Percentiles rank a stretch among this genome's conserved stretches.
Conservation (phyloP, 2,113 vertebrate species). For the Chloroceryle aenea region DNA sequence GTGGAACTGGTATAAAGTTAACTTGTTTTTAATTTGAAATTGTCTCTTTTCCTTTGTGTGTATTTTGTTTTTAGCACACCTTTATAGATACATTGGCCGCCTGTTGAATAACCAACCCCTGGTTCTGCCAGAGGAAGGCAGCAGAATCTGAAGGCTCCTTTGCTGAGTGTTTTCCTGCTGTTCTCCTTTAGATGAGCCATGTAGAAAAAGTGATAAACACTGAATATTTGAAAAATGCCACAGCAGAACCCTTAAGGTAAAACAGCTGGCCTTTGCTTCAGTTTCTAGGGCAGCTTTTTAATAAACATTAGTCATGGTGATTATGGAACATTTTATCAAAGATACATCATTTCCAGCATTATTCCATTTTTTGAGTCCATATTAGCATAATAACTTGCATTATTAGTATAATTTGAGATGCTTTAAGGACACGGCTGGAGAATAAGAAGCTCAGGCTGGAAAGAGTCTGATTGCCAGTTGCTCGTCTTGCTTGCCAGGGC, state of each 20-base stretch:
- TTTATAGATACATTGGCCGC: not conserved
- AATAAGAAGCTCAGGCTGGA: constrained; percentile 28
- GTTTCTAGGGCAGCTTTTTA: constrained; percentile 61
- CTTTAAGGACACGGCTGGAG: constrained; percentile 52
- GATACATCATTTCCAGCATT: constrained; percentile 57
- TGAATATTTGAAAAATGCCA: constrained; percentile 59
- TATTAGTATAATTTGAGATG: constrained; percentile 55
- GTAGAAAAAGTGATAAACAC: constrained; percentile 53
- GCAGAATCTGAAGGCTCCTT: constrained; percentile 28
- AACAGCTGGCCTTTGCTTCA: constrained; percentile 45
- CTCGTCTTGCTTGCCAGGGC: constrained; percentile 18
- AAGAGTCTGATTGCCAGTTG: not conserved
- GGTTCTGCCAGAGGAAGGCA: not conserved
- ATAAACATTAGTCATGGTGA: constrained; percentile 64
- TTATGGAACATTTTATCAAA: constrained; percentile 62
- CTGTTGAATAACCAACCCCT: not conserved
- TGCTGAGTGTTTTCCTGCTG: constrained; percentile 5
- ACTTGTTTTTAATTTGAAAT: not conserved
- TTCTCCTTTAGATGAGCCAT: constrained; percentile 4
- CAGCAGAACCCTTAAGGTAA: constrained; percentile 47
- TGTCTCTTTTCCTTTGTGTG: not conserved
- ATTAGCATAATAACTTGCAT: constrained; percentile 51
- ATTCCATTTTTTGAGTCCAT: constrained; percentile 15
- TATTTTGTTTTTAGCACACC: constrained; percentile 20
- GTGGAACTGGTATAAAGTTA: not conserved